Evolutionary conservation across 2,797 vertebrate species (phyloP), one percentile per base, ranked within the genome.

Genomic region (Amphiprion clarkii): DNA sequence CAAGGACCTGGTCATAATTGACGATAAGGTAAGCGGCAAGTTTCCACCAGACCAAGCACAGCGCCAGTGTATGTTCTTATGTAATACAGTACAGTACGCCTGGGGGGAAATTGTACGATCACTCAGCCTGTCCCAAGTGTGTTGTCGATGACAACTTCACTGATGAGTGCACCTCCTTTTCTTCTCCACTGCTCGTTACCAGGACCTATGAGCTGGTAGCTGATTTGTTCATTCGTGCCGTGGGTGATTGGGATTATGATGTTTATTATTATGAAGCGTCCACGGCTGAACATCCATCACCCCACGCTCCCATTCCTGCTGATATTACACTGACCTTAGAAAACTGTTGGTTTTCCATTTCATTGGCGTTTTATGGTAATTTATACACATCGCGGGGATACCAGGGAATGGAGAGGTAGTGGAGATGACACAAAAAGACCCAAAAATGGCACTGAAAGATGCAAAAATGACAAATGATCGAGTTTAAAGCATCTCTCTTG

Each of bases 1-100:
- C 0, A 97, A 93, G 86, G 98, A 99, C 91, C 94, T 99, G 91
- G 96, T 98, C 79, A 84, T 99, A 86, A 99, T 97, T 84, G 98
- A 99, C 79, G 97, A 99, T 79, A 97, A 97, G 94, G 98, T 99
- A 87, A 95, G 94, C 14, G 0, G 6, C 8, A 25, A 61, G 23
- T 77, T 83, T 76, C 60, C 49, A 48, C 49, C 46, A 44, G 40
- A 61, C 49, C 27, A 29, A 25, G 29, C 74, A 69, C 74, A 67
- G 42, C 75, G 51, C 31, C 70, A 63, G 70, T 90, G 52, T 83
- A 83, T 59, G 73, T 76, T 33, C 62, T 88, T 91, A 90, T 90
- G 87, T 91, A 91, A 91, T 85, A 85, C 85, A 76, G 78, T 89
- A 67, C 59, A 76, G 67, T 66, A 62, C n/a, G 67, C 87, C 81